Percentiles rank a stretch among this genome's conserved stretches.
Evolutionary conservation across 2,888 invertebrate genomes (phyloP).

Genomic region (Pachydiplax longipennis): DNA sequence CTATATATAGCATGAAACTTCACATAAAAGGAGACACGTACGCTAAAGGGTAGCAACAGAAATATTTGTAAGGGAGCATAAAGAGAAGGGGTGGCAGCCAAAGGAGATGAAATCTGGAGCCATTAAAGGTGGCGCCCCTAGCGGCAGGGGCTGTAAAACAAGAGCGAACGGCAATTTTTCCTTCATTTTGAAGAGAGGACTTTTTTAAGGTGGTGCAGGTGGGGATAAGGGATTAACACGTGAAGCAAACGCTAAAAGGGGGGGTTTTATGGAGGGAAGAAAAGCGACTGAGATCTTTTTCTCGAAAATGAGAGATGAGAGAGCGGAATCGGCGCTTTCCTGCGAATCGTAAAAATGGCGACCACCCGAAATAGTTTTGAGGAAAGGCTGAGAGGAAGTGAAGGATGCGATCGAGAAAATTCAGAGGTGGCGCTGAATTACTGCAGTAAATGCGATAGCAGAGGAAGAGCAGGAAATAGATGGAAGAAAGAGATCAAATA

Average conservation of each 20-base stretch:
- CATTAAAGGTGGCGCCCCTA: slow-evolving; percentile 18
- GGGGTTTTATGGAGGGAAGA: background rate
- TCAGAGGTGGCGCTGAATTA: background rate
- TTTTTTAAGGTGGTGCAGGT: background rate
- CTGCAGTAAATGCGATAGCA: background rate
- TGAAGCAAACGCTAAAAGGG: background rate
- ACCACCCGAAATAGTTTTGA: background rate
- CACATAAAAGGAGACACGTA: no score
- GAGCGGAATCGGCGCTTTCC: background rate
- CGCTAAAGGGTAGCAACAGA: no score
- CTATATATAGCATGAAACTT: no score
- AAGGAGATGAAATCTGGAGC: slow-evolving; percentile 6
- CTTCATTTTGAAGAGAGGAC: background rate
- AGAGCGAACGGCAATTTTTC: background rate
- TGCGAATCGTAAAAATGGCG: no score
- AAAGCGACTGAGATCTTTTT: background rate
- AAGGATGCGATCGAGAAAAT: background rate
- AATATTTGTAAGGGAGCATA: no score
- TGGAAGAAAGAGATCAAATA: background rate
- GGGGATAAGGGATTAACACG: background rate
- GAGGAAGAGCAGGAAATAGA: background rate
- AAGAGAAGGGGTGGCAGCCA: background rate
- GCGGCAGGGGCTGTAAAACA: slow-evolving; percentile 15
- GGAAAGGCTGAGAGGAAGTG: background rate
- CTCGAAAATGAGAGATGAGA: background rate